Conservation (phyloP, 2,113 vertebrate species). For the Anas platyrhynchos region DNA sequence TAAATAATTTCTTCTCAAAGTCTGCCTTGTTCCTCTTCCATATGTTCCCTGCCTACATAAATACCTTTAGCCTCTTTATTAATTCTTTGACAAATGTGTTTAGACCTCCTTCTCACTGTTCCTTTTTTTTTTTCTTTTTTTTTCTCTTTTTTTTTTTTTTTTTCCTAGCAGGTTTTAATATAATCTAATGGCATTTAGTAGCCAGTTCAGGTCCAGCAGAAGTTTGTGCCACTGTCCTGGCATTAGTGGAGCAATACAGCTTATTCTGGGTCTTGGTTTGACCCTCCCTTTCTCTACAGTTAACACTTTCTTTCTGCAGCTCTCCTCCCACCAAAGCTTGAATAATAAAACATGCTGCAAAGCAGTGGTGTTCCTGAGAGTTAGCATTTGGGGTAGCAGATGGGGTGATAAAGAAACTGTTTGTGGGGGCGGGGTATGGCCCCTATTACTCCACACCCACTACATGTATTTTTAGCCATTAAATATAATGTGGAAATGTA, state of each 20-base stretch:
- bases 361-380: conserved; percentile 81
- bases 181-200: conserved; percentile 60
- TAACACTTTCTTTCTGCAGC: conserved; percentile 80
- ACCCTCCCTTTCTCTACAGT: conserved; percentile 74
- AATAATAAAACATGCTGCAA: conserved; percentile 83
- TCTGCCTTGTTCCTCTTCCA: conserved; percentile 75
- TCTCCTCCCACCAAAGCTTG: conserved; percentile 78
- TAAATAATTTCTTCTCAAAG: conserved; percentile 65
- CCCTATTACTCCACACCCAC: conserved; percentile 73
- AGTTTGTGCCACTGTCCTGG: conserved; percentile 64
- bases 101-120: conserved; percentile 74
- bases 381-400: conserved; percentile 85
- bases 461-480: conserved; percentile 78
- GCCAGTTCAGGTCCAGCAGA: conserved; percentile 21
- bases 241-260: conserved; percentile 56
- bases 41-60: conserved; percentile 81
- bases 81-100: conserved; percentile 76
- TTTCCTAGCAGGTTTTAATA: conserved; percentile 70
- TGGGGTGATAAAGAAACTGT: conserved; percentile 83
- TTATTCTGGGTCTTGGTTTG: conserved; percentile 62
- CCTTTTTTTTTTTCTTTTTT: conserved; percentile 74
- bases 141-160: conserved; percentile 74
- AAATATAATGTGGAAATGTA: conserved; percentile 76
- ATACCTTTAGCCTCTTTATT: conserved; percentile 82
- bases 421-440: conserved; percentile 78